Base-by-base conservation (phyloP, 2,797 vertebrate genomes). In the Rhabdophis nuchalis region DNA sequence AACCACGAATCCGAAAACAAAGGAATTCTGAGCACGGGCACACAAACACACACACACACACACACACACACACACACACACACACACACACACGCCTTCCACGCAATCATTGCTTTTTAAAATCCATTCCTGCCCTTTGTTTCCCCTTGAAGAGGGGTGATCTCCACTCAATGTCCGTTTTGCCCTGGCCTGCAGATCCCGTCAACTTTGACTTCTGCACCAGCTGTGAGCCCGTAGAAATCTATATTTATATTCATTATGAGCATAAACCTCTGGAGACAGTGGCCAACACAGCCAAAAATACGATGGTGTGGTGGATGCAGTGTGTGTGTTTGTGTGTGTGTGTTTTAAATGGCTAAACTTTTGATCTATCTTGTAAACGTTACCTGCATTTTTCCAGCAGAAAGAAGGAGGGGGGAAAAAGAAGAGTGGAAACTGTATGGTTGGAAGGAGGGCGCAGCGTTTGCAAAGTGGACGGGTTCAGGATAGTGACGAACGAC, bases 191-290 rank as follows among this genome's bases (percentile, higher is more conserved):
- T 23, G 16, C 90, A 9, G 1, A 58, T 53, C 56, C 54, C 41
- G 25, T 85, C 72, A 3, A 3, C 60, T 64, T 54, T 9, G 91
- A 58, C 86, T 89, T 1, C 4, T 56, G 36, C 14, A 5, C 5
- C 4, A 10, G 58, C 82, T 86, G 88, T 0, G 0, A 87, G 87
- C 14, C 0, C 11, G 32, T 0, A 0, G 2, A 61, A 88, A 54
- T 50, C 86, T 56, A 86, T 88, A 89, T 93, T 93, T 91, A 58
- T 60, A 91, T 93, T 93, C 89, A 77, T 87, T 41, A 87, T 87
- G 85, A 54, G 0, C 8, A 41, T 61, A 87, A 85, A 23, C 85
- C 88, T 89, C 88, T 87, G 77, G 92, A 52, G 77, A 46, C 25
- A 25, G 87, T 50, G 7, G 88, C 57, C 72, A 88, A 25, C 16